Evolutionary conservation across 2,797 vertebrate genomes (phyloP), one percentile per base, ranked within the genome.

Genomic region (Hippoglossus hippoglossus): DNA sequence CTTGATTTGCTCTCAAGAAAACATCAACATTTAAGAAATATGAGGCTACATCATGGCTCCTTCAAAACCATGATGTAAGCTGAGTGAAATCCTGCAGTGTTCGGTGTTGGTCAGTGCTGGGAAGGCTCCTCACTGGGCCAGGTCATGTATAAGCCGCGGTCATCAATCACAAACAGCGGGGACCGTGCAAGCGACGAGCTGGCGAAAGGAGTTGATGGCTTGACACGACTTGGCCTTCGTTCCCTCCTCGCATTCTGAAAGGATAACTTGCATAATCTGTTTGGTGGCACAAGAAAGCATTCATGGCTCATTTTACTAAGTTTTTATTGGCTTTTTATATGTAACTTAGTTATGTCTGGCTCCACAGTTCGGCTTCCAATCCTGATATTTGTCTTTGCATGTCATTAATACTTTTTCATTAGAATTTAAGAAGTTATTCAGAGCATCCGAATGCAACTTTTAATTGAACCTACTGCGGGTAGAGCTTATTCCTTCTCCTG

Each of bases 251-350:
- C 87, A 90, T 91, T 92, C 86, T 91, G 91, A 93, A 88, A 91
- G 82, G 86, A 93, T 92, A 71, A 92, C 89, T 93, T 89, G 86
- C 90, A 91, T 86, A 89, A 90, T 90, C 81, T 87, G 91, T 93
- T 92, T 89, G 41, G 85, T 91, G 89, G 91, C 91, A 94, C 93
- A 94, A 92, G 89, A 94, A 93, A 88, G 86, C 92, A 93, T 94
- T 95, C 91, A 95, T 94, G 85, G 67, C 67, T 77, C 71, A 72
- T 85, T 90, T 84, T 75, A 77, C 90, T 67, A 67, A 36, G 89
- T 93, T 91, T 94, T 91, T 87, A 93, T 94, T 94, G 92, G 92
- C 91, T 85, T 90, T 92, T 91, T 86, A 82, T 71, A 75, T 83
- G 82, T 88, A 87, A 94, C 91, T 91, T 91, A 88, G 81, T 92